A percentile compares a stretch with the other conserved stretches of the same genome.
Evolutionary conservation across 2,888 invertebrate species (phyloP).

Genomic region (Scaptomyza caliginosa): DNA sequence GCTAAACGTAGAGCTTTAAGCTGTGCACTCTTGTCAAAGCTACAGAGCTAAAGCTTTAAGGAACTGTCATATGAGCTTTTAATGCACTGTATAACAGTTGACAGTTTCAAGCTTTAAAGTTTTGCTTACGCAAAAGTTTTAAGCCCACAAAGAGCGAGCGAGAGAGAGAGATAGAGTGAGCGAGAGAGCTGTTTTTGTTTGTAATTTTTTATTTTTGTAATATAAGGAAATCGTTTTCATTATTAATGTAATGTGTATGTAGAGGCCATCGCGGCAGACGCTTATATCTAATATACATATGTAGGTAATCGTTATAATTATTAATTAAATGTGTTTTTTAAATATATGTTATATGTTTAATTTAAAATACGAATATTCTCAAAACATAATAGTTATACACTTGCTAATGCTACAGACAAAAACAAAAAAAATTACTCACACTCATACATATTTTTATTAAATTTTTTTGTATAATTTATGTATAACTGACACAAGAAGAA

Average conservation of each 20-base stretch:
- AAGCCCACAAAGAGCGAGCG: too few relatives aligned
- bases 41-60: not conserved
- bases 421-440: too few relatives aligned
- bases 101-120: not conserved
- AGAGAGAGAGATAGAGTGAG: too few relatives aligned
- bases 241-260: conserved; percentile 61
- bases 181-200: not conserved
- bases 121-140: not conserved
- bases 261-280: conserved; percentile 34
- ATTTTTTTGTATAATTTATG: conserved; percentile 2
- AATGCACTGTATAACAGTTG: conserved; percentile 1
- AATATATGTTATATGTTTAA: conserved; percentile 30
- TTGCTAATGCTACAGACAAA: conserved; percentile 45
- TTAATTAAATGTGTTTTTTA: conserved; percentile 45
- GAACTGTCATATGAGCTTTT: not conserved
- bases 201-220: conserved; percentile 25
- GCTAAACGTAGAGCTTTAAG: conserved; percentile 12
- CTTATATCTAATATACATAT: conserved; percentile 57
- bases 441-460: conserved; percentile 13
- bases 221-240: conserved; percentile 72
- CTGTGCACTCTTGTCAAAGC: not conserved
- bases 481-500: conserved; percentile 1
- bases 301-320: conserved; percentile 67
- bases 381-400: conserved; percentile 56
- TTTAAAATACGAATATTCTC: conserved; percentile 51